A percentile compares a stretch with the other conserved stretches of the same genome.
phyloP scores from a whole-genome alignment of 2,113 vertebrate genomes.

The Prunella himalayana region DNA sequence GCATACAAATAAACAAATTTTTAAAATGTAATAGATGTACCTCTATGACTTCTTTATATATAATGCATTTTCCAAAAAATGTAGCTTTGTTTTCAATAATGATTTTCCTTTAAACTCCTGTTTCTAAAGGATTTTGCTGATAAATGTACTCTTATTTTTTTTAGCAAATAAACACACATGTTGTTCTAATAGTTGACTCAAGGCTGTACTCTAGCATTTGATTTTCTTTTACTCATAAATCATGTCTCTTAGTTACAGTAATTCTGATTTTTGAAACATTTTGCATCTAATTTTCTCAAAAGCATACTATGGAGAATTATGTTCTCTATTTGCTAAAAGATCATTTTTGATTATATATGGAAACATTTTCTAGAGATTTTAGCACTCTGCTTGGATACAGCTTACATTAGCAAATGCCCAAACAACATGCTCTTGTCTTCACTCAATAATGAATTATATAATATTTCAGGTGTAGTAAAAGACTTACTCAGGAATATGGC shows the following conservation, averaged over 20 bases:
- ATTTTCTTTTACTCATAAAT: not conserved
- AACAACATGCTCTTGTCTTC: conserved; percentile 8
- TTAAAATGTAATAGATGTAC: not conserved
- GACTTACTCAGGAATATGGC: not conserved
- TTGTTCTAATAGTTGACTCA: not conserved
- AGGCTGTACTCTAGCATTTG: not conserved
- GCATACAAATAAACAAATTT: not conserved
- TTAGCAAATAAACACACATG: not conserved
- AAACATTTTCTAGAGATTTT: not conserved
- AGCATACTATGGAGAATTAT: not conserved
- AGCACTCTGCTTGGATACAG: not conserved
- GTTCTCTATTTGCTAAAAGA: not conserved
- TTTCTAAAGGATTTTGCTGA: not conserved
- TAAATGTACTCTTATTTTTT: not conserved
- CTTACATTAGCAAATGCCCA: not conserved
- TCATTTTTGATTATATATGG: not conserved
- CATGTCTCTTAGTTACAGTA: not conserved
- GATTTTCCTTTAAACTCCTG: not conserved
- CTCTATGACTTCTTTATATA: not conserved
- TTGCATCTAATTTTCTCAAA: not conserved
- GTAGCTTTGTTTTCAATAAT: not conserved
- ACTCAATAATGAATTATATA: not conserved
- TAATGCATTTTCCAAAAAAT: not conserved
- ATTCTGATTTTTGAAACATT: not conserved
- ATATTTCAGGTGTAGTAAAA: not conserved